These are phyloP conservation scores for Caenorhabditis plicata DNA, from an alignment of 2,888 invertebrate species.

Conservation along the genomic window DNA sequence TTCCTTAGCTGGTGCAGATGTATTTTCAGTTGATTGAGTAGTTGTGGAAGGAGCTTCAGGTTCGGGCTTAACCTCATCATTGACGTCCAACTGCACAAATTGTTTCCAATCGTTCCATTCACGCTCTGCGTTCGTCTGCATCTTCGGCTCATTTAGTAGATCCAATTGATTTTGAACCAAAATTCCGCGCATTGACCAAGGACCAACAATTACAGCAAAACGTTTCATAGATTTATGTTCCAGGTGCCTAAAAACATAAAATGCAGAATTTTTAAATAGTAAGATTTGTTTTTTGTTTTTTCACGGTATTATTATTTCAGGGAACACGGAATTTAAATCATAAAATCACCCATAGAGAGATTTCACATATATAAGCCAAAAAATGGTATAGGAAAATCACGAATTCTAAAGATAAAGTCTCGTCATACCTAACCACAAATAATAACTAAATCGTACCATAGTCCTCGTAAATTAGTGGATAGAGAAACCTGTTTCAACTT, in stretches of 20 bases:
- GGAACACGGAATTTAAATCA: too few species aligned
- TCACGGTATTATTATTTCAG: too few species aligned
- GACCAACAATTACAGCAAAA: slow-evolving; percentile 48
- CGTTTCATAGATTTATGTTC: slow-evolving; percentile 15
- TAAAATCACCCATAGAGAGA: too few species aligned
- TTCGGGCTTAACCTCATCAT: slow-evolving; percentile 2
- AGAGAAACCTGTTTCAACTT: too few species aligned
- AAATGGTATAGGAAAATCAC: too few species aligned
- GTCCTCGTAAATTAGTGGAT: too few species aligned
- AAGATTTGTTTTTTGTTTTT: not conserved
- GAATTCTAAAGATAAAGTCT: too few species aligned
- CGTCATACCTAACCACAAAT: too few species aligned
- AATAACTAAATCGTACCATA: too few species aligned
- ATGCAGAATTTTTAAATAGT: not conserved
- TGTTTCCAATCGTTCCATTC: slow-evolving; percentile 33
- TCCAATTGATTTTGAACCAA: slow-evolving; percentile 24
- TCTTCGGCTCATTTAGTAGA: slow-evolving; percentile 11
- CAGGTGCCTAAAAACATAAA: slow-evolving; percentile 70
- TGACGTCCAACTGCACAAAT: slow-evolving; percentile 12
- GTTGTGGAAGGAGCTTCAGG: not conserved
- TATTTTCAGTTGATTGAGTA: not conserved
- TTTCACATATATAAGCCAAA: too few species aligned
- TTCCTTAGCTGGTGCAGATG: not conserved
- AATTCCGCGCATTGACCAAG: slow-evolving; percentile 50
- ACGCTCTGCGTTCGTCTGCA: slow-evolving; percentile 9